Evolutionary conservation across 2,113 vertebrate genomes (phyloP), one percentile per base, ranked within the genome.

Genomic region (Raja brachyura): DNA sequence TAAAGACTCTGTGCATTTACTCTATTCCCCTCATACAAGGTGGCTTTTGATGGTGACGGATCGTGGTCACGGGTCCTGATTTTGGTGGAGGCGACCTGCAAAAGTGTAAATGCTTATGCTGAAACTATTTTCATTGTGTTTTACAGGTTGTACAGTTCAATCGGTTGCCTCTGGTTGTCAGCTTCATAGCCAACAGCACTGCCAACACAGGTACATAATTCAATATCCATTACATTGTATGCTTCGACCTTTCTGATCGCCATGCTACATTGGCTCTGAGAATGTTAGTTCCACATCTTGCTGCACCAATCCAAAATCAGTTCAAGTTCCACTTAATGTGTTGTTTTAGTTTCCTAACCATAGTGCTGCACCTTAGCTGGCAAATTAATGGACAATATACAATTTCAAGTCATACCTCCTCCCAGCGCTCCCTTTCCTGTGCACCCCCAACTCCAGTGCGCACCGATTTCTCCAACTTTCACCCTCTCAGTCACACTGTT

Each of bases 101-200:
- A 4, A 22, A 20, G 33, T 79, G 39, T 85, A 25, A 18, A 66
- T n/a, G 14, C 92, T 83, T 4, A 56, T 75, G 20, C 66, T 28
- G 93, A 20, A 93, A 90, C 59, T 33, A 31, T 70, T 90, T 22
- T 94, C 18, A 48, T 94, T 39, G 94, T 68, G 93, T 93, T 94
- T 93, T 74, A 88, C 93, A 98, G 98, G 98, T 98, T 86, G 97
- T 99, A 94, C 99, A 99, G 93, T 99, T 99, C 94, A 99, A 99
- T 94, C 97, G 98, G 31, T 96, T 99, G 79, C 99, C 99, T 56
- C 95, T 99, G 96, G 98, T 99, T 90, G 98, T 99, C 94, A 99
- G 98, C 94, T 98, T 99, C 95, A 99, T 99, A 93, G 99, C 99
- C 39, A 97, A 98, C 96, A 98, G 97, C 95, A 97, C 74, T 77